Percentiles rank a stretch among this genome's conserved stretches.
These are phyloP conservation scores for Periplaneta americana DNA, from an alignment of 1,140 invertebrate species.

Conservation along the genomic window DNA sequence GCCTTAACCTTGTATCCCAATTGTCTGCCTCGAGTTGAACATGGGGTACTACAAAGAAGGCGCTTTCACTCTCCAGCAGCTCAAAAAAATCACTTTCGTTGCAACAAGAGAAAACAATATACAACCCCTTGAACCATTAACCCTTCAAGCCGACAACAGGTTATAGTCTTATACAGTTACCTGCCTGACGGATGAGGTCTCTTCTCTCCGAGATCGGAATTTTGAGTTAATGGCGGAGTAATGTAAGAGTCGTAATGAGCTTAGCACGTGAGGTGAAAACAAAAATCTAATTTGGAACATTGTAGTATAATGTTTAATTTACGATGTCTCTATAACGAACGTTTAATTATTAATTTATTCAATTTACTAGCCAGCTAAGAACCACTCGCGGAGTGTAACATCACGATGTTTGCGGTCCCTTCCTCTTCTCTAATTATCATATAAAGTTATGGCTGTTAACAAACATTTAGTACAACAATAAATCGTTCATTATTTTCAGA, in stretches of 20 bases:
- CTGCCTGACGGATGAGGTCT: background rate
- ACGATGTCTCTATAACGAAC: background rate
- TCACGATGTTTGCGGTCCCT: background rate
- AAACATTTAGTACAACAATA: too few species aligned
- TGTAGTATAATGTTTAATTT: background rate
- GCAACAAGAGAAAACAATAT: background rate
- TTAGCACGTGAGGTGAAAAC: background rate
- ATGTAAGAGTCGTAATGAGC: background rate
- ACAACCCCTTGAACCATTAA: background rate
- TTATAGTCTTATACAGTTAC: background rate
- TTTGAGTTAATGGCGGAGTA: background rate
- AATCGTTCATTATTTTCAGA: too few species aligned
- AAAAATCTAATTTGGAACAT: background rate
- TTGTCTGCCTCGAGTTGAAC: background rate
- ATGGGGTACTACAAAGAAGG: background rate
- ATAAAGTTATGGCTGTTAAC: too few species aligned
- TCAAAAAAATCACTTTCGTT: background rate
- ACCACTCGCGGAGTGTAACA: background rate
- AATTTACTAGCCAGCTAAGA: background rate
- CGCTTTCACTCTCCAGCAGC: background rate
- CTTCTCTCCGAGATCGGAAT: background rate
- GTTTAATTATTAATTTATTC: background rate
- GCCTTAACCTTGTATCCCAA: background rate
- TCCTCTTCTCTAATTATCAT: too few species aligned
- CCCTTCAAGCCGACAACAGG: background rate